Base-by-base conservation (phyloP, 2,888 invertebrate genomes). In the Sussaba pulchella region DNA sequence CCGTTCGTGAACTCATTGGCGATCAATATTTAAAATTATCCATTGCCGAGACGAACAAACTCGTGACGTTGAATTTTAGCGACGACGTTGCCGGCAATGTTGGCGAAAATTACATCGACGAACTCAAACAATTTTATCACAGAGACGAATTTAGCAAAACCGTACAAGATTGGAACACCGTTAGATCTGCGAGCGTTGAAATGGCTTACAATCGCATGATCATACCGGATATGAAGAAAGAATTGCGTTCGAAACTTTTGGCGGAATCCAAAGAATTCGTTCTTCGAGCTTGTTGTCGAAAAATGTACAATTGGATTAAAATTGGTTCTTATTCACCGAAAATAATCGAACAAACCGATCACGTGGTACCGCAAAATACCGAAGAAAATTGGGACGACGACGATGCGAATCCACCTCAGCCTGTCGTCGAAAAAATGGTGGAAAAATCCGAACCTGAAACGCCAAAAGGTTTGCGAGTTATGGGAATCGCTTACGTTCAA, bases 361-460 rank as follows among this genome's bases (percentile, higher is more conserved):
- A n/a, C n/a, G n/a, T n/a, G n/a, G n/a, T n/a, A n/a, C n/a, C n/a
- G n/a, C n/a, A n/a, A n/a, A n/a, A n/a, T n/a, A n/a, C n/a, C n/a
- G 43, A 41, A 14, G 54, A 69, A 14, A 41, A 26, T 19, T 17
- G 45, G 31, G 75, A 61, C 26, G 71, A 61, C 17, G 52, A 75
- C 17, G 59, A 24, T 6, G 26, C 54, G 31, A 14, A 57, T 31
- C 4, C 31, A 52, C n/a, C 50, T 9, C 50, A 9, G 21, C 6
- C 36, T n/a, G n/a, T n/a, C n/a, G n/a, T n/a, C n/a, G 43, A 61
- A 95, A 93, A 82, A 94, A 95, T 0, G 94, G 95, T 82, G 94
- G 98, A 98, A 81, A 97, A 98, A 71, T 97, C 98, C 72, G 98
- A 98, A 84, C 97, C 97, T 96, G 97, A 97, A 84, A 95, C 96